Conservation (phyloP, 2,888 invertebrate species). For the Leptopilina drosophilae region DNA sequence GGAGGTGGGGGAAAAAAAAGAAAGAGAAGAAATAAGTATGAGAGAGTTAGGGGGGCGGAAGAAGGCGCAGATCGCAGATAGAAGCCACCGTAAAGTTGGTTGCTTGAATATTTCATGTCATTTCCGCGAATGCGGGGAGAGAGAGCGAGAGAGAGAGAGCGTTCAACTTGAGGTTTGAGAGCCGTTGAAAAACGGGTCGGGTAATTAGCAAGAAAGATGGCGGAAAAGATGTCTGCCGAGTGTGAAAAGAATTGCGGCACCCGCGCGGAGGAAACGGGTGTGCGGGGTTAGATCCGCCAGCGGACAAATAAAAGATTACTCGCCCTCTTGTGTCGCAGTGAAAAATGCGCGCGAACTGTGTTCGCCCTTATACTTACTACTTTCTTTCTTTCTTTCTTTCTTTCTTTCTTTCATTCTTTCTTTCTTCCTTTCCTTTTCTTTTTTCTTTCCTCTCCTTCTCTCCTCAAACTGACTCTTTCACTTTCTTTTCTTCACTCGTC, state of each 20-base stretch:
- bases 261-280: conserved; percentile 47
- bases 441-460: conserved; percentile 11
- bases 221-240: conserved; percentile 63
- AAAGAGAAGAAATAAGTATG: conserved; percentile 8
- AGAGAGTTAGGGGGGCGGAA: conserved; percentile 33
- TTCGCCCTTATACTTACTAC: conserved; percentile 41
- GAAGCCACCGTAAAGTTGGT: conserved; percentile 53
- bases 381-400: conserved; percentile 23
- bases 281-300: conserved; percentile 54
- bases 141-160: conserved; percentile 41
- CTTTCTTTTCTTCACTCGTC: conserved; percentile 30
- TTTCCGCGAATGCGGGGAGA: conserved; percentile 58
- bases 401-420: conserved; percentile 8
- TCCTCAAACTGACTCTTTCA: not conserved
- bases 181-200: conserved; percentile 63
- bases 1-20: conserved; percentile 17
- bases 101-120: conserved; percentile 70
- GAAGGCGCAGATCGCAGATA: conserved; percentile 44
- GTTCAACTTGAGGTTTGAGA: conserved; percentile 54
- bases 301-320: conserved; percentile 64
- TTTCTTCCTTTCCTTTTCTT: conserved; percentile 31
- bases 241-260: conserved; percentile 65
- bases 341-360: conserved; percentile 49
- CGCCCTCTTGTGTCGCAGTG: conserved; percentile 42
- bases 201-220: conserved; percentile 70